Percentiles rank a stretch among this genome's conserved stretches.
phyloP scores from a whole-genome alignment of 1,140 invertebrate species.

The Orchesella cincta region DNA sequence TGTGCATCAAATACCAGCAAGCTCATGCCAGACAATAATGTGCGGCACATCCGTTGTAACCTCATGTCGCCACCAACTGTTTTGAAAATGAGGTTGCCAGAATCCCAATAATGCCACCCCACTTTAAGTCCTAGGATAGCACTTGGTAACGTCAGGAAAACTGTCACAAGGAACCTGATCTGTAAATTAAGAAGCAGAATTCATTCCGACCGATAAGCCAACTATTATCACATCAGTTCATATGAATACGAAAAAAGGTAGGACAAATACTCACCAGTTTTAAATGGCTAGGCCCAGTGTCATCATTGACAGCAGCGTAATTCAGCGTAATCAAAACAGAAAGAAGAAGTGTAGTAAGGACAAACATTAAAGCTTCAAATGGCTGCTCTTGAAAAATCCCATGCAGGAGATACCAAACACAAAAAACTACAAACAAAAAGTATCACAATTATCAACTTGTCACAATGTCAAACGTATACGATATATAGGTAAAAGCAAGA shows the following conservation, averaged over 20 bases:
- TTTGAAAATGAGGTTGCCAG: slow-evolving; percentile 47
- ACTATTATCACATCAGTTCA: neutral
- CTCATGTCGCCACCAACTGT: slow-evolving; percentile 48
- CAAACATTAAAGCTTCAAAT: slow-evolving; percentile 43
- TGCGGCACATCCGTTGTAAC: slow-evolving; percentile 45
- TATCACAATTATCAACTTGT: neutral
- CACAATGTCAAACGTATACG: neutral
- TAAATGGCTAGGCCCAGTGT: slow-evolving; percentile 17
- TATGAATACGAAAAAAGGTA: too few relatives aligned
- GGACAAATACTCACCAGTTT: slow-evolving; percentile 37
- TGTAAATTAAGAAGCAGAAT: slow-evolving; percentile 23
- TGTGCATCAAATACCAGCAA: slow-evolving; percentile 47
- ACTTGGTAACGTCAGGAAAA: slow-evolving; percentile 34
- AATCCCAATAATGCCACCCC: slow-evolving; percentile 38
- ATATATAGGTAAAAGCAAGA: neutral
- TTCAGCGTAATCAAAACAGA: slow-evolving; percentile 44
- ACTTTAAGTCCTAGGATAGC: slow-evolving; percentile 32
- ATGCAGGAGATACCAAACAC: slow-evolving; percentile 46
- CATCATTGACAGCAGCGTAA: slow-evolving; percentile 23
- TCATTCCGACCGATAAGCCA: neutral
- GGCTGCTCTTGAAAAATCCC: slow-evolving; percentile 49
- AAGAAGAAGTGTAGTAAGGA: slow-evolving; percentile 36
- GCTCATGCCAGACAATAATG: slow-evolving; percentile 40
- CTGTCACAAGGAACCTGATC: slow-evolving; percentile 38
- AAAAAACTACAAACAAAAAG: slow-evolving; percentile 40